Evolutionary conservation across 1,140 invertebrate genomes (phyloP).

Genomic region (Pomacea maculata): DNA sequence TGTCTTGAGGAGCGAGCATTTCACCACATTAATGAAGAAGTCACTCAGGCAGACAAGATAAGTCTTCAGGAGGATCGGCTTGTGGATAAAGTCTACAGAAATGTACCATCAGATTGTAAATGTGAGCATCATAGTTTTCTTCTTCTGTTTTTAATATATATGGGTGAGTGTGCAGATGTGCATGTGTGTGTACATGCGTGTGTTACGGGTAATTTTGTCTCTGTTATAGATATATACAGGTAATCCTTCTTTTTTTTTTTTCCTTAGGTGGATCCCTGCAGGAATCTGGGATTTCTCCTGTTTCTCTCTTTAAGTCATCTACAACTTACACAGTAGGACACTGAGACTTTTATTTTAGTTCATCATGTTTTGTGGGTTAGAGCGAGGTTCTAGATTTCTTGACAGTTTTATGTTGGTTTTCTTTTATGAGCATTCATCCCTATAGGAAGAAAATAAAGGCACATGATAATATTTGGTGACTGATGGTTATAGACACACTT

Average conservation of each 20-base stretch:
- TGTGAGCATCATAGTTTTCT: not conserved
- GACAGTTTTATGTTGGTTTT: too few relatives aligned
- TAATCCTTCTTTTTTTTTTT: conserved; percentile 11
- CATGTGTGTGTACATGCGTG: not conserved
- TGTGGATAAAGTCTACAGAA: conserved; percentile 17
- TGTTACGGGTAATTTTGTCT: not conserved
- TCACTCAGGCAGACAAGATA: conserved; percentile 28
- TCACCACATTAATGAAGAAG: conserved; percentile 6
- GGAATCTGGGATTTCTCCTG: conserved; percentile 20
- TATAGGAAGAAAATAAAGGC: too few relatives aligned
- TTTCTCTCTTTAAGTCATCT: conserved; percentile 30
- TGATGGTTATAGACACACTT: too few relatives aligned
- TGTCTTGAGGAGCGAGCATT: conserved; percentile 42
- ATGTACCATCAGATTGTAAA: not conserved
- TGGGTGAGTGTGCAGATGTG: not conserved
- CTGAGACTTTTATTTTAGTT: not conserved
- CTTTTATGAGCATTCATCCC: too few relatives aligned
- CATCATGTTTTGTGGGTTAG: too few relatives aligned
- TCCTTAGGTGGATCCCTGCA: conserved; percentile 36
- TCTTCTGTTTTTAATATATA: not conserved
- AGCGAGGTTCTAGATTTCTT: too few relatives aligned
- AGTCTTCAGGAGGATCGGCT: conserved; percentile 42
- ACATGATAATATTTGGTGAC: too few relatives aligned
- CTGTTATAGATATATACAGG: not conserved
- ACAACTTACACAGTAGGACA: conserved; percentile 33